These are phyloP conservation scores for Caenorhabditis inopinata DNA, from an alignment of 1,140 invertebrate genomes.

Conservation along the genomic window DNA sequence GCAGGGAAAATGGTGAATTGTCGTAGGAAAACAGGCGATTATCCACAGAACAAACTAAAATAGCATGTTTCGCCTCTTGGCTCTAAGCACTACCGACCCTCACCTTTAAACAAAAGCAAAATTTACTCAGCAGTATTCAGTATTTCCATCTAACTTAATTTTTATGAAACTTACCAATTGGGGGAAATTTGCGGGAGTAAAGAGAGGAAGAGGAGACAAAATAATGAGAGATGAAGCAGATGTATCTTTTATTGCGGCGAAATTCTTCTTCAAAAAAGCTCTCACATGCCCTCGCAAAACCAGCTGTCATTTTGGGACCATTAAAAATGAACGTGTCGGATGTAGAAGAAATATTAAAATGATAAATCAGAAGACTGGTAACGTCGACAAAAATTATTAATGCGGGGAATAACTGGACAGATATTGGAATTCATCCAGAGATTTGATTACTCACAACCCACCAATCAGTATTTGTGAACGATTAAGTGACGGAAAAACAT, in stretches of 20 bases:
- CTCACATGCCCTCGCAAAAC: slow-evolving; percentile 10
- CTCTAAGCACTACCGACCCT: not conserved
- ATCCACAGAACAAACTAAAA: slow-evolving; percentile 28
- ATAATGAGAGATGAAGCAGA: too few species aligned
- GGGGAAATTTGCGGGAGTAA: too few species aligned
- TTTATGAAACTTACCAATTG: too few species aligned
- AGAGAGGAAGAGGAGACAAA: too few species aligned
- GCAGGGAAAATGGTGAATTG: not conserved
- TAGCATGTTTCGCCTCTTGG: not conserved
- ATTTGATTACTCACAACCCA: too few species aligned
- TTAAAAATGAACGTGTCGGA: slow-evolving; percentile 21
- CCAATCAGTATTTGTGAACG: not conserved
- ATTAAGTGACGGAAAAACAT: not conserved
- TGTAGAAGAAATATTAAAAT: not conserved
- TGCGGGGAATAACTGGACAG: not conserved
- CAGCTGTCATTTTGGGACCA: slow-evolving; percentile 11
- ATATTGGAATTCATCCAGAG: not conserved
- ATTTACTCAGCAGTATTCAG: too few species aligned
- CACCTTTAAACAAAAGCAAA: too few species aligned
- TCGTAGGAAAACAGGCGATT: not conserved
- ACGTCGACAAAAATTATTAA: not conserved
- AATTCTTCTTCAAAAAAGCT: not conserved
- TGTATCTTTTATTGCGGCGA: too few species aligned
- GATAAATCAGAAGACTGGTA: not conserved
- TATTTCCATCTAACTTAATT: too few species aligned